Percentiles rank a stretch among this genome's conserved stretches.
Conservation (phyloP, 2,113 vertebrate genomes). For the Brachionichthys hirsutus region DNA sequence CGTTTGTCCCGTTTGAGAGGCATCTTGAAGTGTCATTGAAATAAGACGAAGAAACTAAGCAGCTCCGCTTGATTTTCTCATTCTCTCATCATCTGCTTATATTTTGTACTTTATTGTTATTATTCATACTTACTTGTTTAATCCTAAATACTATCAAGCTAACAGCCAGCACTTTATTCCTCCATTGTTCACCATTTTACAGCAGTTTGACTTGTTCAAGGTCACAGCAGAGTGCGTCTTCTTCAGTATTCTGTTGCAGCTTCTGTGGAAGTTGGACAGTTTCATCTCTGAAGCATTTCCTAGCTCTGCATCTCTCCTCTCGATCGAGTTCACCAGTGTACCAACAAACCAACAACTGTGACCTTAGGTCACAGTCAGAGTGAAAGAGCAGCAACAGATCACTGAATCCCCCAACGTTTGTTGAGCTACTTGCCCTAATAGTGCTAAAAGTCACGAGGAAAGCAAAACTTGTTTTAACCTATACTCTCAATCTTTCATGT, state of each 20-base stretch:
- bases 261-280: constrained; percentile 1
- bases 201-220: not conserved
- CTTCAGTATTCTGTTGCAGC: constrained; percentile 6
- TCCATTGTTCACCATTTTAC: not conserved
- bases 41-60: not conserved
- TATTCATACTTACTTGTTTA: not conserved
- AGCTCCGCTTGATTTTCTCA: not conserved
- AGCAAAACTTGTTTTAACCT: not conserved
- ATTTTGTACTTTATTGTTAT: not conserved
- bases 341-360: no score
- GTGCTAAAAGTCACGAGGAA: not conserved
- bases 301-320: constrained; percentile 7
- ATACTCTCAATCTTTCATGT: constrained; percentile 17
- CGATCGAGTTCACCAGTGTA: not conserved
- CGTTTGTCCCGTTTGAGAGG: no score
- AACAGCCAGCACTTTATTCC: not conserved
- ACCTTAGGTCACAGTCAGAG: not conserved
- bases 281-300: not conserved
- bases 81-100: not conserved
- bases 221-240: constrained; percentile 5
- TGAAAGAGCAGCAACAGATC: not conserved
- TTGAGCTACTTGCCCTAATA: not conserved
- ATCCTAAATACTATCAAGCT: not conserved
- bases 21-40: no score
- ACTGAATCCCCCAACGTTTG: not conserved